Base-by-base conservation (phyloP, 2,113 vertebrate species). In the Siniperca chuatsi region DNA sequence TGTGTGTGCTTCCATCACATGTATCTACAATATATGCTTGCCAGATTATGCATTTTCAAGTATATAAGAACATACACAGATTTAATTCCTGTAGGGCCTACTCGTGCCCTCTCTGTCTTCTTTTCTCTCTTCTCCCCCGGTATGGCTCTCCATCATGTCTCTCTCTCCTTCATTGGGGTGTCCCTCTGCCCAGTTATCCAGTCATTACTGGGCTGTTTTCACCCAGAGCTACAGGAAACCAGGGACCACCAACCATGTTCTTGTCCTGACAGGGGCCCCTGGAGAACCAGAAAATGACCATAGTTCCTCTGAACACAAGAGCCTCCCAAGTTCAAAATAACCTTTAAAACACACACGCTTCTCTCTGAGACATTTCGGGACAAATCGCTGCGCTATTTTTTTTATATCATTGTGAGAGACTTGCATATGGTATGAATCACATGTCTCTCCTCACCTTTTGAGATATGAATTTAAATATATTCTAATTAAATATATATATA, bases 191-290 rank as follows among this genome's bases (percentile, higher is more conserved):
- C 54, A 57, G 4, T 72, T 87, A 66, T 42, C 25, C 23, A 44
- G 29, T 72, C 61, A 75, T 87, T 81, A 86, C 16, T 12, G 35
- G 25, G 21, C 67, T 61, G 58, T 85, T 80, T 84, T 37, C 68
- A 74, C 50, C 33, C 25, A 54, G 64, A 62, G 61, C 74, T 54
- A 25, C 50, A 21, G 75, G 44, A 54, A 68, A 25, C 65, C 29
- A 23, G 62, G 75, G 89, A 66, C 70, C 48, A 79, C 74, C 67
- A 33, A 55, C 73, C 77, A 3, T 74, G 73, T 57, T 69, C 65
- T 48, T 8, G 60, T 29, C 65, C 35, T 75, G 75, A 75, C 77
- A 72, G 37, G 52, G 71, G 37, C 21, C 78, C 74, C 65, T 4
- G 13, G 64, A 78, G 55, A 76, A 18, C 18, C 35, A 58, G 62